Evolutionary conservation across 2,797 vertebrate species (phyloP), one percentile per base, ranked within the genome.

Genomic region (Epinephelus awoara): DNA sequence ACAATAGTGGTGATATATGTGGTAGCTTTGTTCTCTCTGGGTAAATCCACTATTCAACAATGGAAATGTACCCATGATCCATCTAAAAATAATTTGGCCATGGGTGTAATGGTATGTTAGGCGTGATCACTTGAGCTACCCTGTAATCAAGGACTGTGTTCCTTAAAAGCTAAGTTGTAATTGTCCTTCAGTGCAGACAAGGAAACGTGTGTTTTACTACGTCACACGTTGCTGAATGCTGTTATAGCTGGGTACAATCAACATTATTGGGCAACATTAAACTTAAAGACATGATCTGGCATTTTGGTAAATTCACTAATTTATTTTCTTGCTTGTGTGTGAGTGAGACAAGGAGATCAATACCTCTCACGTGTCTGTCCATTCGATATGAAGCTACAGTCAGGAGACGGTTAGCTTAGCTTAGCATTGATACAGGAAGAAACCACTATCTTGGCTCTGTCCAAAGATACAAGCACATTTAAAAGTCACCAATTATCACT

Each of bases 41-140:
- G 19, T 2, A 49, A 51, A 59, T 50, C 18, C 9, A 29, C 29
- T 27, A 21, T 17, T 50, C 18, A 27, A 6, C 6, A 2, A 27
- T 42, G 13, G 13, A 46, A 38, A 52, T 47, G 38, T 25, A 51
- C 19, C 7, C 14, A 12, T 56, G 40, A 65, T 52, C 13, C 17
- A 19, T 17, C 6, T 14, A 14, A 38, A 66, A 58, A 7, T 44
- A 27, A 57, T 46, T 68, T 72, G 29, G 19, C 17, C 6, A 25
- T 14, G 15, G 50, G 44, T 51, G 10, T 64, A 44, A 66, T 21
- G 6, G 9, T n/a, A 52, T 9, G 50, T 67, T 5, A 63, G 15
- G 42, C 18, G 14, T 18, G 25, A 63, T 77, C 25, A 77, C 25
- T 70, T 66, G n/a, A 68, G 25, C 62, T 57, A 2, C 9, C 6